These are phyloP conservation scores for Periophthalmodon schlosseri DNA, from an alignment of 2,113 vertebrate species.

Conservation along the genomic window DNA sequence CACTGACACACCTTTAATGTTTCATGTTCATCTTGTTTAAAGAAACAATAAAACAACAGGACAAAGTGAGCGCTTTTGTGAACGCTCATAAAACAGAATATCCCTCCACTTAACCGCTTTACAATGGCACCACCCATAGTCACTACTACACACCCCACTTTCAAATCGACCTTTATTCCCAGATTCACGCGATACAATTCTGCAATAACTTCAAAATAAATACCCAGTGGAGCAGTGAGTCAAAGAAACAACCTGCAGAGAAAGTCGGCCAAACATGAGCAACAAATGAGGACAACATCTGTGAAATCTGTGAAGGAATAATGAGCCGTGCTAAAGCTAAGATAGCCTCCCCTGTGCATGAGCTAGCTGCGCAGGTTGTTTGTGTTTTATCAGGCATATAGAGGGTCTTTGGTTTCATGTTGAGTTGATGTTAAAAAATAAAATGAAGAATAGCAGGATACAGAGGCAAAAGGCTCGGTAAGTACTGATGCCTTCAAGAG, in stretches of 20 bases:
- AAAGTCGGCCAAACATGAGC: background rate
- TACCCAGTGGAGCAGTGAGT: background rate
- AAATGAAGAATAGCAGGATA: background rate
- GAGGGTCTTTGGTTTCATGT: slow-evolving; percentile 3
- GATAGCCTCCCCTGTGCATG: background rate
- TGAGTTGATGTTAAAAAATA: slow-evolving; percentile 5
- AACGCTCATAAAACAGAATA: background rate
- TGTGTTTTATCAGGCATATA: background rate
- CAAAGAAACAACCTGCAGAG: background rate
- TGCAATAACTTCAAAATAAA: background rate
- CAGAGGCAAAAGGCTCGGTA: background rate
- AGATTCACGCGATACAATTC: background rate
- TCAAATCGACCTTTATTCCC: background rate
- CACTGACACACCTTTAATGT: no score
- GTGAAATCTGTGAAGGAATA: background rate
- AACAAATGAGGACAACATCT: background rate
- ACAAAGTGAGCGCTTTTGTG: no score
- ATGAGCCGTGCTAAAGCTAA: background rate
- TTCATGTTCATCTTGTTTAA: no score
- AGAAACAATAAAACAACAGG: no score
- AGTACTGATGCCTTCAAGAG: slow-evolving; percentile 1
- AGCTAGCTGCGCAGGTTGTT: background rate
- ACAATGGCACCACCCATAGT: background rate
- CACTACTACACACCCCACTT: background rate
- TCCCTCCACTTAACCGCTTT: background rate